Evolutionary conservation across 2,888 invertebrate species (phyloP), one percentile per base, ranked within the genome.

Genomic region (Eilema caniola): DNA sequence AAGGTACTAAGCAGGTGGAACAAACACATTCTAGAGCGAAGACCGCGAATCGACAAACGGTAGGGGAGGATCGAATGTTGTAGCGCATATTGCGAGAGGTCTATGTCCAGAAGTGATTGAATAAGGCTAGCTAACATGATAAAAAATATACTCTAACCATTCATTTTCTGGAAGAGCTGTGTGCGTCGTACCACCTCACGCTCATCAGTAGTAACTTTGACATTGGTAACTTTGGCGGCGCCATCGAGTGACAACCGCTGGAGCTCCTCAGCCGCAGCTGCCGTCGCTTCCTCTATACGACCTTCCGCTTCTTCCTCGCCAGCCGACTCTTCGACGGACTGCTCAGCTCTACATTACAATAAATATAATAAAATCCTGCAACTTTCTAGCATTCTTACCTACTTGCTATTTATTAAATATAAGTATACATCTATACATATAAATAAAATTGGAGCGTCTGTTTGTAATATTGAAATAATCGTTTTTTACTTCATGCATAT

Each of bases 171-270:
- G 16, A 87, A 86, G 75, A 91, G 92, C 0, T 88, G 73, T 2
- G 83, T 80, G 85, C 96, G 88, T 93, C 97, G 82, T 88, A 92
- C 84, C 92, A 96, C 83, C 88, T 98, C 98, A 0, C 98, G 96
- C 28, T 97, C 96, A 83, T 98, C 97, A 57, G 97, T 97, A 0
- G 98, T 98, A 60, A 97, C 96, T 86, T 96, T 96, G 3, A 98
- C 96, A 86, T 98, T 98, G n/a, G 97, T 96, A 71, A 98, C 97
- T 85, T 97, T 95, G 83, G 97, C 97, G 66, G 96, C 96, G 37
- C 97, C 97, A 87, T 97, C 97, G 20, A 96, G 88, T 14, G 96
- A 89, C 37, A 97, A 88, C 69, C 97, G 96, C 78, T 97, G 96
- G 28, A 98, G 91, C 61, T 96, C 91, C 71, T 96, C 96, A 0